These are phyloP conservation scores for Gymnocheta viridis DNA, from an alignment of 2,888 invertebrate species.

Conservation along the genomic window DNA sequence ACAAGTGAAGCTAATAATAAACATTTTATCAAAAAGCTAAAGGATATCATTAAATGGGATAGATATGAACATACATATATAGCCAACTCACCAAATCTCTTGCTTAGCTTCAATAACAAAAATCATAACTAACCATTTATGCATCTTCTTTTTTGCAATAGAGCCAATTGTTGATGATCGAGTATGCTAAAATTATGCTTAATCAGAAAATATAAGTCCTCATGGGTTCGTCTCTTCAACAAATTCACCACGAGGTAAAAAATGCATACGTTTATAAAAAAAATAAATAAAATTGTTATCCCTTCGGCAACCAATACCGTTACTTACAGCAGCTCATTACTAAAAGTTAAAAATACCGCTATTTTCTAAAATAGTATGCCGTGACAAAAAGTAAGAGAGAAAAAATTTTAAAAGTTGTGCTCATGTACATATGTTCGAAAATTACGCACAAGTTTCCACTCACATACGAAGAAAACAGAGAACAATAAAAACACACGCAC, in stretches of 20 bases:
- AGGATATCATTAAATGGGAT: slow-evolving; percentile 28
- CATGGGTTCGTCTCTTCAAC: background rate
- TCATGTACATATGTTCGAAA: slow-evolving; percentile 34
- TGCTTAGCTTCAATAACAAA: slow-evolving; percentile 42
- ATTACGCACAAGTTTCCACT: slow-evolving; percentile 21
- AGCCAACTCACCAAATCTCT: slow-evolving; percentile 63
- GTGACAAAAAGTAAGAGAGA: slow-evolving; percentile 33
- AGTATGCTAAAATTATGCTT: slow-evolving; percentile 1
- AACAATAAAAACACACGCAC: slow-evolving; percentile 48
- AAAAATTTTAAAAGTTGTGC: background rate
- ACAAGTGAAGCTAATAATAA: slow-evolving; percentile 12
- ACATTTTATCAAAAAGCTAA: slow-evolving; percentile 27
- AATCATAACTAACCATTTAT: slow-evolving; percentile 48
- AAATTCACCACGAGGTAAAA: slow-evolving; percentile 14
- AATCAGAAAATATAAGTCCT: slow-evolving; percentile 21
- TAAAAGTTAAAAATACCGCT: slow-evolving; percentile 60
- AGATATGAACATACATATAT: slow-evolving; percentile 10
- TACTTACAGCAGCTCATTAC: slow-evolving; percentile 27
- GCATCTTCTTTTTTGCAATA: slow-evolving; percentile 24
- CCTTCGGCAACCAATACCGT: slow-evolving; percentile 22
- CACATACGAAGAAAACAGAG: slow-evolving; percentile 43
- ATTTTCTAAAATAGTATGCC: slow-evolving; percentile 30
- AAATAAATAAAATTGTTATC: slow-evolving; percentile 15
- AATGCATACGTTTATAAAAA: slow-evolving; percentile 16
- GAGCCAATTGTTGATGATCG: slow-evolving; percentile 48